A percentile compares a stretch with the other conserved stretches of the same genome.
Evolutionary conservation across 2,888 invertebrate genomes (phyloP).

Genomic region (Syrphus vitripennis): DNA sequence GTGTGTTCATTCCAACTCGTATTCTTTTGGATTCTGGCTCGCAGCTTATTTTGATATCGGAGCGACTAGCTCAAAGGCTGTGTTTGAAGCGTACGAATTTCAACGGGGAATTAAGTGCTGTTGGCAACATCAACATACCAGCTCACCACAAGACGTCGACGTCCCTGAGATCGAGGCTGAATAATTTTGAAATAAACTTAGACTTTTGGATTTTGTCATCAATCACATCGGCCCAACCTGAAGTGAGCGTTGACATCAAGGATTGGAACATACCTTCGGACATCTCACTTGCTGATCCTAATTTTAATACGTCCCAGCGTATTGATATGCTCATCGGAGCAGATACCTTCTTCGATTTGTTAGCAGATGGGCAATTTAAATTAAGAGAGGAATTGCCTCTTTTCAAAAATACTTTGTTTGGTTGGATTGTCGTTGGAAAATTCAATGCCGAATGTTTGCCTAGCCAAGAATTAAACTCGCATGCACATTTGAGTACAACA

Average conservation of each 20-base stretch:
- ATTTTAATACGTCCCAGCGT: conserved; percentile 28
- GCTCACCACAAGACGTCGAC: conserved; percentile 24
- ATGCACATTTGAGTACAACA: no score
- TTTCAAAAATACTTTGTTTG: conserved; percentile 18
- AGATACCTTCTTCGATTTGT: conserved; percentile 20
- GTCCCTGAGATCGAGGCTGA: conserved; percentile 11
- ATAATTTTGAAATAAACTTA: conserved; percentile 17
- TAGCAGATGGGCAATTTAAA: conserved; percentile 22
- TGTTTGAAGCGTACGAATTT: conserved; percentile 14
- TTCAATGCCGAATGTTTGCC: not conserved
- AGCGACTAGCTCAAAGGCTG: conserved; percentile 30
- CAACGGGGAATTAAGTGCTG: conserved; percentile 25
- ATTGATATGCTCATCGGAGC: conserved; percentile 35
- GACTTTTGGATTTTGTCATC: conserved; percentile 26
- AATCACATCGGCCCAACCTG: conserved; percentile 28
- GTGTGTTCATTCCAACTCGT: conserved; percentile 21
- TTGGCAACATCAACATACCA: conserved; percentile 11
- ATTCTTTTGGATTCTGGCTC: conserved; percentile 41
- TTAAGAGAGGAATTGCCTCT: not conserved
- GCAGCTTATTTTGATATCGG: conserved; percentile 38
- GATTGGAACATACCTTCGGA: conserved; percentile 29
- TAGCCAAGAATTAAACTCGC: no score
- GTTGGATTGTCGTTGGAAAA: conserved; percentile 29
- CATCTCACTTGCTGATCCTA: conserved; percentile 17
- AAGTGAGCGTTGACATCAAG: not conserved